These are phyloP conservation scores for Ptilorrhoa leucosticta DNA, from an alignment of 2,113 vertebrate species.

Conservation along the genomic window DNA sequence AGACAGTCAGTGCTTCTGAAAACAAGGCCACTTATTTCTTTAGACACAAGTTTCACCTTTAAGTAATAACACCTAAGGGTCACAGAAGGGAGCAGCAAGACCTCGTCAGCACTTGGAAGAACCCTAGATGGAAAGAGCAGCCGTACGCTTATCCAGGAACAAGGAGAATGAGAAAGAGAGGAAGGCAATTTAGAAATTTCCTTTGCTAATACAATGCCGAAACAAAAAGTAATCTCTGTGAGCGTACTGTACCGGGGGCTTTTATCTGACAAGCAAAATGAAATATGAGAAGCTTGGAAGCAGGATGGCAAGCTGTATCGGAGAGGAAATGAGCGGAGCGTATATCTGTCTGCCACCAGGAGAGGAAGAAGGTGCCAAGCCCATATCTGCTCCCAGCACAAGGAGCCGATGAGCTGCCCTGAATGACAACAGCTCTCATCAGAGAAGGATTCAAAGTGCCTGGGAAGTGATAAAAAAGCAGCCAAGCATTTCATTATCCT, in stretches of 20 bases:
- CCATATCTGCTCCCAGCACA: conserved; percentile 37
- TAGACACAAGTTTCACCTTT: not conserved
- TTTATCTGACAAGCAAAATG: conserved; percentile 25
- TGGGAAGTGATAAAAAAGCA: conserved; percentile 45
- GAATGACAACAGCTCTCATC: conserved; percentile 56
- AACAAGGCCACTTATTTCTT: not conserved
- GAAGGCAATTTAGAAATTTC: not conserved
- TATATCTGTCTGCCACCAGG: conserved; percentile 40
- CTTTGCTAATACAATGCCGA: not conserved
- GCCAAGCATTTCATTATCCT: conserved; percentile 44
- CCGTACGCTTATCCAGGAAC: not conserved
- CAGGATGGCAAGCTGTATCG: not conserved
- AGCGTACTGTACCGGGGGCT: not conserved
- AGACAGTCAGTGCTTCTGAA: not conserved
- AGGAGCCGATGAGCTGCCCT: not conserved
- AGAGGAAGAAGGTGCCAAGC: conserved; percentile 37
- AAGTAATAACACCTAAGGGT: not conserved
- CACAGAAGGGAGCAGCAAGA: not conserved
- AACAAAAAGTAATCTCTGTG: not conserved
- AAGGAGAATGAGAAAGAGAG: not conserved
- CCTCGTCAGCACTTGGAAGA: not conserved
- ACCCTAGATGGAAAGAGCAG: not conserved
- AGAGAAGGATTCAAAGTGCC: conserved; percentile 40
- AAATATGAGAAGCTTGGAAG: conserved; percentile 18
- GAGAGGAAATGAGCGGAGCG: not conserved